Evolutionary conservation across 2,797 vertebrate species (phyloP).

Genomic region (Selene dorsalis): DNA sequence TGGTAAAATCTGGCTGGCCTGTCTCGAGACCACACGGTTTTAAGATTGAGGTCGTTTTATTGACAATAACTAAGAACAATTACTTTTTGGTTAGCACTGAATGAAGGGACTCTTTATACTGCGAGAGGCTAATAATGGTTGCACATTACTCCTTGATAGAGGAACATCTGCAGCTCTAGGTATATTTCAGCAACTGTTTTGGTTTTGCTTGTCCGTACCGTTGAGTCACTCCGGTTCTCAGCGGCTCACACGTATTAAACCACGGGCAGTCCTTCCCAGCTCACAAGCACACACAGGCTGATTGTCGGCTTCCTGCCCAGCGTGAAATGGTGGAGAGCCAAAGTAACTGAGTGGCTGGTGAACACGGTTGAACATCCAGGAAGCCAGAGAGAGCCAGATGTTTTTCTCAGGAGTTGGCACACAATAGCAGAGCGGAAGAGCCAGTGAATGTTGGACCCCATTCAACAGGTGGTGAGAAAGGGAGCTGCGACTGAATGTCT

Average conservation of each 20-base stretch:
- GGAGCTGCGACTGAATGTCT: constrained; percentile 31
- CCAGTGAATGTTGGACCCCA: constrained; percentile 59
- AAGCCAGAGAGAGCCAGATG: constrained; percentile 68
- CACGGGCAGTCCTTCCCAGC: constrained; percentile 35
- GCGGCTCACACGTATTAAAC: constrained; percentile 24
- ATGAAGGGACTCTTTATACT: not conserved
- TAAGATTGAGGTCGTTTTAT: not conserved
- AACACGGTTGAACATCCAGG: constrained; percentile 61
- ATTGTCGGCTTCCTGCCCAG: constrained; percentile 65
- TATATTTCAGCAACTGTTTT: constrained; percentile 19
- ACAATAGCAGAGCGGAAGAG: constrained; percentile 15
- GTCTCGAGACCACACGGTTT: not conserved
- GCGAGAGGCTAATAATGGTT: not conserved
- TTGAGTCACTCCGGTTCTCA: constrained; percentile 37
- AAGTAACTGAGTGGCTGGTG: constrained; percentile 68
- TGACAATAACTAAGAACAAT: too few relatives aligned
- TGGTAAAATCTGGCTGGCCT: not conserved
- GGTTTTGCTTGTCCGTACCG: constrained; percentile 10
- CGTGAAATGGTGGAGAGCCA: constrained; percentile 61
- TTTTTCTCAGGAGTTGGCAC: constrained; percentile 67
- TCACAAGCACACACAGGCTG: constrained; percentile 49
- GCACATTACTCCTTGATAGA: not conserved
- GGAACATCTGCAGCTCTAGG: not conserved
- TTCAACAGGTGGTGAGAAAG: constrained; percentile 65
- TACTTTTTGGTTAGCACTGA: not conserved